Evolutionary conservation across 1,140 invertebrate species (phyloP), one percentile per base, ranked within the genome.

Genomic region (Neuroterus valhalla): DNA sequence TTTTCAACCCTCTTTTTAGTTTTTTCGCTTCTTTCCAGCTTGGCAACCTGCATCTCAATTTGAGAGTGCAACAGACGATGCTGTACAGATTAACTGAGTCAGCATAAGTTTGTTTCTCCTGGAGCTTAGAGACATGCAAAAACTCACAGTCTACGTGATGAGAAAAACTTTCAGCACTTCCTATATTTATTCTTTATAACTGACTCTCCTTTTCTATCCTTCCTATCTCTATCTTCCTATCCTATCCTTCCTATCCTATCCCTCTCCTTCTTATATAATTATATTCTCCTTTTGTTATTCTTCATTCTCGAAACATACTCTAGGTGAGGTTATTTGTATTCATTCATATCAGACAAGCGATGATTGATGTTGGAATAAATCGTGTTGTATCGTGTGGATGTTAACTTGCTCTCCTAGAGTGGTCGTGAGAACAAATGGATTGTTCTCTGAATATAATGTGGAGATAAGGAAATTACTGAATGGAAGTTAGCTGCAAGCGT

Each of bases 21-120:
- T 42, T 70, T 31, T 46, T 70, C 23, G 10, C 68, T 70, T 44
- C 23, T 68, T 68, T 44, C 38, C 66, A 62, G n/a, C 55, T 62
- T 62, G 55, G 23, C 55, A 62, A 62, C 55, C 26, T 62, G 55
- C 55, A 62, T 62, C 55, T 62, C 55, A 62, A 62, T 62, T 62
- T 62, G 23, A 62, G 12, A 38, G 31, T 38, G 31, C 6, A 62
- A 15, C n/a, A n/a, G n/a, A n/a, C 23, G 10, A 26, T 31, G 55
- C 26, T 48, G 46, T 17, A n/a, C 46, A 17, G 17, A 62, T 62
- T 38, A 62, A 15, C 8, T 26, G 21, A 62, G 55, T 62, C 55
- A 62, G 55, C 55, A 62, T 62, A 15, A 62, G 55, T 62, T n/a
- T 62, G 55, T 62, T 62, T 62, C 55, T 38, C 26, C 55, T 62